phyloP scores from a whole-genome alignment of 2,797 vertebrate genomes.

The Heterohyrax brucei region DNA sequence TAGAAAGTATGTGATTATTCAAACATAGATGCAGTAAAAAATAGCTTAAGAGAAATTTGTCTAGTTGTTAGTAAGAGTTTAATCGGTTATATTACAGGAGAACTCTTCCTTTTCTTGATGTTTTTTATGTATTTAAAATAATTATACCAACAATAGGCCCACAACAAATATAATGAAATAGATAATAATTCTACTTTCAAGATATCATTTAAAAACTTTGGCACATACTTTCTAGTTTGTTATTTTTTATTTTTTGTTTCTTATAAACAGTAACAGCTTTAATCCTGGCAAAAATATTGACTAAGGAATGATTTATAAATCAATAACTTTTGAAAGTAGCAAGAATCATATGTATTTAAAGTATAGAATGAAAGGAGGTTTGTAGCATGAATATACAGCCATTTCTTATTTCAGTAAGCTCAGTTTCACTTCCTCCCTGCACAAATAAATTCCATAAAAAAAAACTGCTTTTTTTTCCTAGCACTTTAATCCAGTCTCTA shows the following conservation, averaged over 20 bases:
- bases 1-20: background rate
- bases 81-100: background rate
- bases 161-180: background rate
- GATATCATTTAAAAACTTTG: slow-evolving; percentile 12
- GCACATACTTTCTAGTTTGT: background rate
- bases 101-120: background rate
- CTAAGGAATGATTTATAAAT: background rate
- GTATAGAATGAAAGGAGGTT: background rate
- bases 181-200: background rate
- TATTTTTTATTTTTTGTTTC: background rate
- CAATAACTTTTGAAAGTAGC: background rate
- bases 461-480: too few relatives aligned
- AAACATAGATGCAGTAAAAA: background rate
- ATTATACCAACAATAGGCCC: background rate
- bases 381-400: background rate
- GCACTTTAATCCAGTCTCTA: too few relatives aligned
- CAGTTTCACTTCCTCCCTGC: too few relatives aligned
- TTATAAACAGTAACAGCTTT: background rate
- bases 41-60: background rate
- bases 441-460: too few relatives aligned
- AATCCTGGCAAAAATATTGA: background rate
- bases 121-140: background rate
- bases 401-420: too few relatives aligned
- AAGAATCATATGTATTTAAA: background rate
- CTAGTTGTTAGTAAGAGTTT: background rate